Percentiles rank a stretch among this genome's conserved stretches.
Conservation (phyloP, 2,888 invertebrate species). For the Amphipyra berbera region DNA sequence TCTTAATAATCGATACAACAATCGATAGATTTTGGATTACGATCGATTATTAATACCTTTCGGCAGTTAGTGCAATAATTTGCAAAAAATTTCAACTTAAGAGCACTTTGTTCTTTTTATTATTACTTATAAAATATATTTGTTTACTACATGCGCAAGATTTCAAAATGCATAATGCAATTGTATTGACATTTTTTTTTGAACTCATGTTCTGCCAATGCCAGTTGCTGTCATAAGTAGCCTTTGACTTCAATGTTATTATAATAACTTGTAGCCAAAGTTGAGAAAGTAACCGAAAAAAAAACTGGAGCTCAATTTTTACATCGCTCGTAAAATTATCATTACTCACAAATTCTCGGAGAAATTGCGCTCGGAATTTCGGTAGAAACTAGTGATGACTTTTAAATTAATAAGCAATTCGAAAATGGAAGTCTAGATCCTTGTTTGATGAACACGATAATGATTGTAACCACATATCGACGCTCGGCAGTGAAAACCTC, state of each 20-base stretch:
- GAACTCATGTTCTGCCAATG: neutral
- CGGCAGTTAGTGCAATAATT: too few species aligned
- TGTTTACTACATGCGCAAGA: neutral
- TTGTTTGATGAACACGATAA: neutral
- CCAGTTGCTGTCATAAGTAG: conserved; percentile 1
- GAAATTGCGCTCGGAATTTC: conserved; percentile 19
- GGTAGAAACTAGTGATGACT: conserved; percentile 1
- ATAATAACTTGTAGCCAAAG: neutral
- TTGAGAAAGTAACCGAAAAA: conserved; percentile 38
- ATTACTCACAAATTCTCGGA: conserved; percentile 41
- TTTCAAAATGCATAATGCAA: neutral
- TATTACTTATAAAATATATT: too few species aligned
- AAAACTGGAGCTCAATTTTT: conserved; percentile 33
- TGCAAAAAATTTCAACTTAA: too few species aligned
- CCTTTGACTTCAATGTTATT: neutral
- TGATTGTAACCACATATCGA: too few species aligned
- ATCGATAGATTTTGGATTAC: too few species aligned
- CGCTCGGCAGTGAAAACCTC: too few species aligned
- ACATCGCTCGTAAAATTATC: conserved; percentile 38
- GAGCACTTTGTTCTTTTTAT: too few species aligned
- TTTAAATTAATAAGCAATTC: conserved; percentile 20
- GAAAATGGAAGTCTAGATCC: conserved; percentile 15
- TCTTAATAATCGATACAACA: too few species aligned
- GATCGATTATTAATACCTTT: too few species aligned
- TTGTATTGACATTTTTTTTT: neutral